Conservation (phyloP, 2,888 invertebrate genomes). For the Drosophila mimetica region DNA sequence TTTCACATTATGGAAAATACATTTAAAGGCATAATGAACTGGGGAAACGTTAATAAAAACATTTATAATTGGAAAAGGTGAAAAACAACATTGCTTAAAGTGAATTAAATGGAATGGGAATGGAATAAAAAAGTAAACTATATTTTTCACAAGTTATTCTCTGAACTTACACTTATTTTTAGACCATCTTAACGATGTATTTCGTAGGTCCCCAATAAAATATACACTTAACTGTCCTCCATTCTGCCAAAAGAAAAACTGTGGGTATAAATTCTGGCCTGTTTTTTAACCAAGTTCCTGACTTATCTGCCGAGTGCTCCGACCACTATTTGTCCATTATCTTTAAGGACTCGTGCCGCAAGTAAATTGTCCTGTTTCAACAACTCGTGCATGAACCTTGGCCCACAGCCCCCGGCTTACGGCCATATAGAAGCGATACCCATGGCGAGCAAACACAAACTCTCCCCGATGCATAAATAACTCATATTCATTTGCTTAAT, state of each 20-base stretch:
- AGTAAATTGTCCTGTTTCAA: slow-evolving; percentile 65
- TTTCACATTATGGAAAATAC: slow-evolving; percentile 16
- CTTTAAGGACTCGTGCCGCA: slow-evolving; percentile 37
- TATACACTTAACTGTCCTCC: background rate
- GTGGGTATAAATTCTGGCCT: background rate
- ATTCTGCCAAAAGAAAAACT: background rate
- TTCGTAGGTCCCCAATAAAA: background rate
- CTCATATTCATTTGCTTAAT: slow-evolving; percentile 39
- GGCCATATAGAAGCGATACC: slow-evolving; percentile 32
- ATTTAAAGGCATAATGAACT: slow-evolving; percentile 15
- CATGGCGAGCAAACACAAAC: slow-evolving; percentile 24
- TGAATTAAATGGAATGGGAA: background rate
- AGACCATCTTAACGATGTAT: background rate
- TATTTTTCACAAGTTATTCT: too few species aligned
- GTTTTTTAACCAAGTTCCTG: slow-evolving; percentile 1
- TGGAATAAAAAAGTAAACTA: too few species aligned
- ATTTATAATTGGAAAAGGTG: background rate
- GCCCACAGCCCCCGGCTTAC: slow-evolving; percentile 31
- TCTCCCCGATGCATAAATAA: slow-evolving; percentile 28
- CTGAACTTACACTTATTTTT: too few species aligned
- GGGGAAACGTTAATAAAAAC: slow-evolving; percentile 9
- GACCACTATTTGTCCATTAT: slow-evolving; percentile 37
- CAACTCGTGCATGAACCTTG: slow-evolving; percentile 62
- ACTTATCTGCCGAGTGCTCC: slow-evolving; percentile 4
- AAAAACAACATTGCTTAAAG: background rate